phyloP scores from a whole-genome alignment of 2,888 invertebrate species.

The Caenorhabditis sp. region DNA sequence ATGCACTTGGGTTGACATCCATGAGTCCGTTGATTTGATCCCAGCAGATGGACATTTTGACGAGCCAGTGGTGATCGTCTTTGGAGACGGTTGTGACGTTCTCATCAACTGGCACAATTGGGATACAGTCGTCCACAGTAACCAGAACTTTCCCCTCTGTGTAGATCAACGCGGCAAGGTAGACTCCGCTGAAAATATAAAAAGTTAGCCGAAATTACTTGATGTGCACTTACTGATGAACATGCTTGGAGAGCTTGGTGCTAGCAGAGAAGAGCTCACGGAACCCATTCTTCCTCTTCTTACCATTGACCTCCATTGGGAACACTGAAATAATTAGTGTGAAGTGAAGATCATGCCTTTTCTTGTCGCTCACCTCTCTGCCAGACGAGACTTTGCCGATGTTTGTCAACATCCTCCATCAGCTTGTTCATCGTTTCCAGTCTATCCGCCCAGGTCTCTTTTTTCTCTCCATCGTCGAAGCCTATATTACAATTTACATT shows the following conservation, averaged over 20 bases:
- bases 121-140: slow-evolving; percentile 97
- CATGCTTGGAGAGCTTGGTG: slow-evolving; percentile 95
- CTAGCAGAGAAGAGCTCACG: slow-evolving; percentile 96
- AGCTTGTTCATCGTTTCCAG: slow-evolving; percentile 68
- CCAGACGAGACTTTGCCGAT: slow-evolving; percentile 79
- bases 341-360: not conserved
- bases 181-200: slow-evolving; percentile 89
- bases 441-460: slow-evolving; percentile 69
- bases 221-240: slow-evolving; percentile 84
- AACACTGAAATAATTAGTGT: slow-evolving; percentile 67
- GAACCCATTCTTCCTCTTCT: slow-evolving; percentile 85
- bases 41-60: slow-evolving; percentile 98
- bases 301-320: slow-evolving; percentile 69
- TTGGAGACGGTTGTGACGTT: slow-evolving; percentile 68
- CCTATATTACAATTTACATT: slow-evolving; percentile 58
- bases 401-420: slow-evolving; percentile 76
- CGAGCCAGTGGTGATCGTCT: slow-evolving; percentile 95
- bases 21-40: slow-evolving; percentile 85
- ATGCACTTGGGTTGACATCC: slow-evolving; percentile 71
- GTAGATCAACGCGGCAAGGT: slow-evolving; percentile 94
- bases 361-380: slow-evolving; percentile 62
- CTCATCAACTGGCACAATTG: slow-evolving; percentile 87
- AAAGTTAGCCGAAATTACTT: not conserved
- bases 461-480: slow-evolving; percentile 77
- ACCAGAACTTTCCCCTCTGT: slow-evolving; percentile 96